Conservation (phyloP, 2,797 vertebrate species). For the Sparus aurata region DNA sequence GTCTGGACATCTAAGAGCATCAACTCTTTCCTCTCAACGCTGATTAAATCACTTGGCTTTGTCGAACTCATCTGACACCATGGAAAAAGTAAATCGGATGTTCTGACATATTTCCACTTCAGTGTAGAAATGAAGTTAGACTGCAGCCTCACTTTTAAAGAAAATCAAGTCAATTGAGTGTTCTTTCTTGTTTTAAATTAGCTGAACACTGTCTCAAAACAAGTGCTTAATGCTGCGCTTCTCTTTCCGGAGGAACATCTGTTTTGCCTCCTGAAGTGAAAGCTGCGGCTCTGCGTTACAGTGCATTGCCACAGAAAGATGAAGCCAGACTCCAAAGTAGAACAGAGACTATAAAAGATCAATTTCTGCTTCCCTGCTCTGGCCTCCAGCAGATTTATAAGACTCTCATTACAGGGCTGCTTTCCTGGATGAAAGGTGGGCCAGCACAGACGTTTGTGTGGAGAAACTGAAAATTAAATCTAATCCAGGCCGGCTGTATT, state of each 20-base stretch:
- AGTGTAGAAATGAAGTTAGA: neutral
- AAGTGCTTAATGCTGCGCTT: neutral
- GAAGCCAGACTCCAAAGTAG: constrained; percentile 18
- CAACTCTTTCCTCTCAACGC: too few relatives aligned
- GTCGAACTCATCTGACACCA: neutral
- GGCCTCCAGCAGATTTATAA: constrained; percentile 21
- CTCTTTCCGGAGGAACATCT: neutral
- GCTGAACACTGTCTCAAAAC: neutral
- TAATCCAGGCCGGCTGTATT: constrained; percentile 14
- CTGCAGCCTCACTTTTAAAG: neutral
- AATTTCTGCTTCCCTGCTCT: constrained; percentile 16
- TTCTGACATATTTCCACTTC: neutral
- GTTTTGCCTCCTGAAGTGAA: neutral
- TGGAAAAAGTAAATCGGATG: neutral
- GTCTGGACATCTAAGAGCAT: neutral
- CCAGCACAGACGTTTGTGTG: neutral
- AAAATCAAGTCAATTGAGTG: neutral
- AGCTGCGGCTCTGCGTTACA: neutral
- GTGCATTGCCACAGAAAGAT: neutral
- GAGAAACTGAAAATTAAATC: constrained; percentile 21
- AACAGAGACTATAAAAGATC: constrained; percentile 17
- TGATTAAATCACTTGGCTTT: constrained; percentile 11
- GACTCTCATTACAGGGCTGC: constrained; percentile 10
- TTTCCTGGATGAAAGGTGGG: constrained; percentile 18
- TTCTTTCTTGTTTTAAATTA: neutral